Conservation (phyloP, 2,113 vertebrate species). For the Hypanus sabinus region DNA sequence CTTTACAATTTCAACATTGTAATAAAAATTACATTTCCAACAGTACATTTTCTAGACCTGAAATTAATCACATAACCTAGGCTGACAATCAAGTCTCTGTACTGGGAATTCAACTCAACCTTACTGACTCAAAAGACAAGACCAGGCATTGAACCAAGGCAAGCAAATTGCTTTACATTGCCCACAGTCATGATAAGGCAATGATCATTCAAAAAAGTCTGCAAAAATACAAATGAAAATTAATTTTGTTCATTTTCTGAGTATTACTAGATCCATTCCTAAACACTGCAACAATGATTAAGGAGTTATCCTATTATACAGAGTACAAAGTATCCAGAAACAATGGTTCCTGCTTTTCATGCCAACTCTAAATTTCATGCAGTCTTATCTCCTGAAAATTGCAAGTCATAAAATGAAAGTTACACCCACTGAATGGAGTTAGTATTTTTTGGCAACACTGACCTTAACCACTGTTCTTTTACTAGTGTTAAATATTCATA, state of each 20-base stretch:
- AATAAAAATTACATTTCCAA: not conserved
- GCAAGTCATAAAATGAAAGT: too few relatives aligned
- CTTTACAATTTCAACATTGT: not conserved
- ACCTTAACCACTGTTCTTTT: constrained; percentile 9
- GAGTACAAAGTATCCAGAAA: not conserved
- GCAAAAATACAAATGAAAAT: too few relatives aligned
- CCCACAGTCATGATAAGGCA: too few relatives aligned
- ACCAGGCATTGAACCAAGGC: too few relatives aligned
- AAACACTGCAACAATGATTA: not conserved
- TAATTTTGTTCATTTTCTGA: not conserved
- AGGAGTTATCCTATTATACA: not conserved
- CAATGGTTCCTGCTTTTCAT: not conserved
- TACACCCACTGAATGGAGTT: not conserved
- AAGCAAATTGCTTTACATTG: too few relatives aligned
- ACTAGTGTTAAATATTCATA: not conserved
- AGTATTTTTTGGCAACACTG: not conserved
- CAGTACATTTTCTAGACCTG: not conserved
- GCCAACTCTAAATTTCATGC: not conserved
- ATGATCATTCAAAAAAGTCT: too few relatives aligned
- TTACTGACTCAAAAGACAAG: not conserved
- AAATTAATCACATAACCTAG: not conserved
- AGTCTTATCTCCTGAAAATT: not conserved
- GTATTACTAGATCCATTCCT: not conserved
- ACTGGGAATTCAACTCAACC: not conserved
- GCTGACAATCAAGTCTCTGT: not conserved